Percentiles rank a stretch among this genome's conserved stretches.
Evolutionary conservation across 2,797 vertebrate genomes (phyloP).

Genomic region (Artibeus lituratus): DNA sequence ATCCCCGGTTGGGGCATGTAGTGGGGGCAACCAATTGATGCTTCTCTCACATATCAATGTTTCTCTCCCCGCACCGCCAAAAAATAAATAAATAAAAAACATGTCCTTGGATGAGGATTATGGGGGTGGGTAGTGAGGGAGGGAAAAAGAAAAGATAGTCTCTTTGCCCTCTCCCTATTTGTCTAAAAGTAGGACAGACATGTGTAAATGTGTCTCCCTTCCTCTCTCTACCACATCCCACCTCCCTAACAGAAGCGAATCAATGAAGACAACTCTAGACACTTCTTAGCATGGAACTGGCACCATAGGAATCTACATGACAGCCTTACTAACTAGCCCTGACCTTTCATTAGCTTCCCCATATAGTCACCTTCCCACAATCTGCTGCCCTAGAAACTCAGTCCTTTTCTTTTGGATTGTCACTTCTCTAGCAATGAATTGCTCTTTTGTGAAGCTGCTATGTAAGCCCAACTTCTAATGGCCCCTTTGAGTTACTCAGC

Average conservation of each 20-base stretch:
- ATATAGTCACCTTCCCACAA: background rate
- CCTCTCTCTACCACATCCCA: too few species aligned
- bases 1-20: background rate
- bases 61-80: background rate
- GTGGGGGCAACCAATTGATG: background rate
- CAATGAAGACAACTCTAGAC: too few species aligned
- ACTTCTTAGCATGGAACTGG: background rate
- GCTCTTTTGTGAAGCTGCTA: background rate
- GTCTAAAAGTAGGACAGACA: background rate
- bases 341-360: background rate
- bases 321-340: background rate
- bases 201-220: background rate
- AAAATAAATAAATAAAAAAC: background rate
- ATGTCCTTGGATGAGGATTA: background rate
- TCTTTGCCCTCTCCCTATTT: background rate
- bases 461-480: background rate
- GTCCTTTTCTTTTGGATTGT: too few species aligned
- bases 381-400: background rate
- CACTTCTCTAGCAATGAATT: rapidly evolving
- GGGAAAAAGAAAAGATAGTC: background rate
- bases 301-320: background rate
- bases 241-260: background rate
- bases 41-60: background rate
- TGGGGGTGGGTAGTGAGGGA: too few species aligned
- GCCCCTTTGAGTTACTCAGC: too few species aligned